phyloP scores from a whole-genome alignment of 2,888 invertebrate genomes.

The Drosophila melanosoma region DNA sequence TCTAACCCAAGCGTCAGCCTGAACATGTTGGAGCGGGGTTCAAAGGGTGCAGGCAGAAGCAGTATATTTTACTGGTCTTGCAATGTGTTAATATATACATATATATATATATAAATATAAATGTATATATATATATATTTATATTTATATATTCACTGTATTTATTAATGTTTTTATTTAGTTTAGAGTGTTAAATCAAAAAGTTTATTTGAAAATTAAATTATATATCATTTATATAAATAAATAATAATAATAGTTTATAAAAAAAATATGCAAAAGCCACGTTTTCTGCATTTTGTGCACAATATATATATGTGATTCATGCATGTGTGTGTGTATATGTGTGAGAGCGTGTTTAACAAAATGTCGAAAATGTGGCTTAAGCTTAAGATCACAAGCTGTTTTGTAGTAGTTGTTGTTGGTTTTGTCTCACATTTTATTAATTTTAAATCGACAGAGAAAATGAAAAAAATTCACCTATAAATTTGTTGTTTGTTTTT shows the following conservation, averaged over 20 bases:
- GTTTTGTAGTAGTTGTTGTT: slow-evolving; percentile 50
- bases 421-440: slow-evolving; percentile 53
- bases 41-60: slow-evolving; percentile 39
- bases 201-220: slow-evolving; percentile 43
- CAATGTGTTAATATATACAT: slow-evolving; percentile 30
- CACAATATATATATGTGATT: not conserved
- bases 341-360: slow-evolving; percentile 1
- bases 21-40: slow-evolving; percentile 13
- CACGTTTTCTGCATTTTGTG: slow-evolving; percentile 34
- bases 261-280: slow-evolving; percentile 29
- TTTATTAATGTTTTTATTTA: slow-evolving; percentile 12
- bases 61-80: slow-evolving; percentile 38
- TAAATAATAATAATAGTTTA: slow-evolving; percentile 30
- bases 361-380: slow-evolving; percentile 33
- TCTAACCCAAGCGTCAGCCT: slow-evolving; percentile 37
- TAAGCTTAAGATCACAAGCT: slow-evolving; percentile 76
- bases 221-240: slow-evolving; percentile 36
- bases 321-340: not conserved
- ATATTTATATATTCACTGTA: slow-evolving; percentile 39
- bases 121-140: slow-evolving; percentile 8
- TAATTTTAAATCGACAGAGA: slow-evolving; percentile 57
- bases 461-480: slow-evolving; percentile 75
- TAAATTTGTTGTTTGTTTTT: slow-evolving; percentile 52
- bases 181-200: slow-evolving; percentile 37
- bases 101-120: slow-evolving; percentile 13